Evolutionary conservation across 2,797 vertebrate genomes (phyloP), one percentile per base, ranked within the genome.

Genomic region (Thalassophryne amazonica): DNA sequence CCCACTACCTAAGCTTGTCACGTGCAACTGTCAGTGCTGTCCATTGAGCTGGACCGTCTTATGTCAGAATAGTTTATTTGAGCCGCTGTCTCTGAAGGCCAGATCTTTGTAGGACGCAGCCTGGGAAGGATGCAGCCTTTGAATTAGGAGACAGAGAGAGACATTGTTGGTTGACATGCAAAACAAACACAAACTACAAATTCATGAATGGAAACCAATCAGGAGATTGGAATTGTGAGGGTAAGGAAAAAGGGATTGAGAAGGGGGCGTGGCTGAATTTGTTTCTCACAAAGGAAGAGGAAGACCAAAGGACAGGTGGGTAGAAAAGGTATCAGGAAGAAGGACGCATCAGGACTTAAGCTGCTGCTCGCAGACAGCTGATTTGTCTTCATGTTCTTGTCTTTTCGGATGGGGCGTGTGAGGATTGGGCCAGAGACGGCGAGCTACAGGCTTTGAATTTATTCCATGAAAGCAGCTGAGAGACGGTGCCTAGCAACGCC

Each of bases 341-440:
- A 43, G 24, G 52, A 76, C 42, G 64, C 79, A 74, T 67, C 61
- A 51, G 65, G 78, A 85, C 43, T 76, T 42, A 54, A 68, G 64
- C 74, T 76, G 67, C 54, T 73, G 55, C 60, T 54, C 63, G 61
- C 54, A 65, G 3, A 76, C 63, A 69, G 63, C 66, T 70, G 78
- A 87, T 86, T 83, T 78, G 83, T 88, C 75, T 59, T 65, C 68
- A 62, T 20, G 20, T 80, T 80, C 62, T 72, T 65, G 61, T 69
- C 67, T 68, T 60, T 71, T 64, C 73, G 75, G 17, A 6, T 16
- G 19, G 66, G 48, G 80, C 78, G 73, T 65, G 51, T 67, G 63
- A 71, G 72, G 82, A 64, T 75, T 51, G 39, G 58, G 60, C 45
- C 50, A 46, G 49, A n/a, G 48, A 34, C 38, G 43, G 34, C 33